Base-by-base conservation (phyloP, 2,797 vertebrate species). In the Rhodeus uyekii region DNA sequence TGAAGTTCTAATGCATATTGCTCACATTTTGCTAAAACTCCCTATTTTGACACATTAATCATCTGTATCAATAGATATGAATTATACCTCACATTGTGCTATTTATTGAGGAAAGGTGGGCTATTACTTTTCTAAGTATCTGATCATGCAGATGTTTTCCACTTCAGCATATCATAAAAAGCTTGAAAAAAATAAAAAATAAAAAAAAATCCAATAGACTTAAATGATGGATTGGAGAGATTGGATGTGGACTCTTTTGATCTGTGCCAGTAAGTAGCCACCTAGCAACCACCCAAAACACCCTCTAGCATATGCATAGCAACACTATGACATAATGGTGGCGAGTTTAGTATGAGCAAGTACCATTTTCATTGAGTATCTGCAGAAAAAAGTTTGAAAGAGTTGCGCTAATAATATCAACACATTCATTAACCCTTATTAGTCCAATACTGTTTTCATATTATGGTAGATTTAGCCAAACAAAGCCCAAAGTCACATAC, bases 401-500 rank as follows among this genome's bases (percentile, higher is more conserved):
- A 48, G 12, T 38, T 22, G 14, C n/a, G 18, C 68, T 32, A 10
- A 38, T 73, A 55, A 53, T 38, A 53, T 22, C 48, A 53, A 55
- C 32, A 38, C 13, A 14, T n/a, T 55, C 22, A 55, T 74, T 24
- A 14, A 34, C 24, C 68, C 24, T 48, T 12, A 24, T 36, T 63
- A 22, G 22, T 68, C 44, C 18, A 48, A 46, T 39, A 39, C 55
- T n/a, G 60, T 75, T 75, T 68, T 65, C 27, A 46, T 46, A 32
- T 82, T 68, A 8, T 67, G 38, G 82, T 64, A 81, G 36, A 71
- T 80, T 80, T 77, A 68, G 68, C 38, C 55, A 58, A 79, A 80
- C 69, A 58, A 61, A 80, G 65, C 39, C 68, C 36, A 67, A 81
- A 85, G 74, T 83, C 73, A 82, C 72, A 68, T 68, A 58, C 71